Evolutionary conservation across 2,888 invertebrate species (phyloP).

Genomic region (Rhagium mordax): DNA sequence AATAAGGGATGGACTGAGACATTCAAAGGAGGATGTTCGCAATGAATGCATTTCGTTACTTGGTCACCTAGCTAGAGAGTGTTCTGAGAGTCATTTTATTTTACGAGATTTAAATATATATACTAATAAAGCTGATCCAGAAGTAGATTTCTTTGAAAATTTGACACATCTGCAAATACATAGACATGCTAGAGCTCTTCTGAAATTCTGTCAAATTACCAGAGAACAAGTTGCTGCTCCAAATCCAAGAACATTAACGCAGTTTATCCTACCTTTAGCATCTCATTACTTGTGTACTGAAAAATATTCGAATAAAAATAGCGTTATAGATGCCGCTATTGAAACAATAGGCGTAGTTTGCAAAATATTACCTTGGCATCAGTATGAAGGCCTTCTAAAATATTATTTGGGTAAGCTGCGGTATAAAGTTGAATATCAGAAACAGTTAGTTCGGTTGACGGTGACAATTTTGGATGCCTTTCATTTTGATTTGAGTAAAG

Average conservation of each 20-base stretch:
- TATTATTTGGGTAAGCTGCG: constrained; percentile 86
- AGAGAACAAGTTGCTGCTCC: constrained; percentile 76
- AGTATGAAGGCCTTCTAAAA: constrained; percentile 87
- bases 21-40: constrained; percentile 80
- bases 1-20: constrained; percentile 81
- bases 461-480: constrained; percentile 90
- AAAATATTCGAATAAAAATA: constrained; percentile 83
- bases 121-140: constrained; percentile 81
- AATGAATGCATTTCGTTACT: constrained; percentile 87
- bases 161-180: constrained; percentile 91
- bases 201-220: constrained; percentile 80
- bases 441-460: constrained; percentile 84
- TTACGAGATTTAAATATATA: constrained; percentile 80
- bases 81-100: constrained; percentile 80
- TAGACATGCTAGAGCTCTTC: constrained; percentile 86
- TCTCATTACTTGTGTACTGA: constrained; percentile 86
- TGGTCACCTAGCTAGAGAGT: constrained; percentile 83
- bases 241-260: constrained; percentile 82
- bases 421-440: constrained; percentile 82
- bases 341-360: constrained; percentile 86
- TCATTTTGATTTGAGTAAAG: constrained; percentile 89
- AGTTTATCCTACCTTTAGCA: constrained; percentile 89
- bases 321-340: constrained; percentile 88
- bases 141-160: constrained; percentile 96
- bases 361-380: constrained; percentile 88